These are phyloP conservation scores for Synergus laeviventris DNA, from an alignment of 2,888 invertebrate genomes.

Conservation along the genomic window DNA sequence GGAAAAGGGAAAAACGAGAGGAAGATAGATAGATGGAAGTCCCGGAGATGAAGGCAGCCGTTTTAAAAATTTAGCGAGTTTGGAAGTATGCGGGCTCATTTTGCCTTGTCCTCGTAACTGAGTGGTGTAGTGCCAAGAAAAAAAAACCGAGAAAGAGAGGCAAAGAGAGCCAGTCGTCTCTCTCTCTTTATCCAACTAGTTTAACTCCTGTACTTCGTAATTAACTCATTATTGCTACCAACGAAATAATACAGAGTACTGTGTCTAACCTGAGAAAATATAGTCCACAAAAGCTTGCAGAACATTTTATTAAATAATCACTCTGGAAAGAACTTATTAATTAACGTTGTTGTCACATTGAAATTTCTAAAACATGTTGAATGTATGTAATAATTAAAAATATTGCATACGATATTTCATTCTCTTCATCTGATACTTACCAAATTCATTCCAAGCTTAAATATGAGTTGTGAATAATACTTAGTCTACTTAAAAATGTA, in stretches of 20 bases:
- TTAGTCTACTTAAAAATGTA: too few species aligned
- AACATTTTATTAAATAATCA: not conserved
- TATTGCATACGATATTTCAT: too few species aligned
- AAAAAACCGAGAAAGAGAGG: not conserved
- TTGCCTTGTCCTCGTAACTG: not conserved
- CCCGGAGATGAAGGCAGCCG: slow-evolving; percentile 10
- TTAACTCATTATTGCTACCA: slow-evolving; percentile 14
- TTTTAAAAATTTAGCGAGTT: slow-evolving; percentile 31
- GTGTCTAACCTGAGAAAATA: not conserved
- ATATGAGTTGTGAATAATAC: too few species aligned
- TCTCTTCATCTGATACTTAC: too few species aligned
- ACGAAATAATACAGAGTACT: slow-evolving; percentile 1
- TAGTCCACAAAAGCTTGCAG: not conserved
- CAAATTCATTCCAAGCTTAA: too few species aligned
- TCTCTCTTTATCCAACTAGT: not conserved
- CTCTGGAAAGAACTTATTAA: too few species aligned
- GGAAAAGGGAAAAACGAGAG: slow-evolving; percentile 13
- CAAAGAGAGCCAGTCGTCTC: not conserved
- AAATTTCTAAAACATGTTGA: too few species aligned
- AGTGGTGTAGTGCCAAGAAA: not conserved
- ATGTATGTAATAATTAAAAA: too few species aligned
- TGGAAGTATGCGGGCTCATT: slow-evolving; percentile 4
- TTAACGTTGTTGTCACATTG: too few species aligned
- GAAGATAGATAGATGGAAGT: not conserved
- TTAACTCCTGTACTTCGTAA: not conserved